phyloP scores from a whole-genome alignment of 1,140 invertebrate species.

The Sinonovacula constricta region DNA sequence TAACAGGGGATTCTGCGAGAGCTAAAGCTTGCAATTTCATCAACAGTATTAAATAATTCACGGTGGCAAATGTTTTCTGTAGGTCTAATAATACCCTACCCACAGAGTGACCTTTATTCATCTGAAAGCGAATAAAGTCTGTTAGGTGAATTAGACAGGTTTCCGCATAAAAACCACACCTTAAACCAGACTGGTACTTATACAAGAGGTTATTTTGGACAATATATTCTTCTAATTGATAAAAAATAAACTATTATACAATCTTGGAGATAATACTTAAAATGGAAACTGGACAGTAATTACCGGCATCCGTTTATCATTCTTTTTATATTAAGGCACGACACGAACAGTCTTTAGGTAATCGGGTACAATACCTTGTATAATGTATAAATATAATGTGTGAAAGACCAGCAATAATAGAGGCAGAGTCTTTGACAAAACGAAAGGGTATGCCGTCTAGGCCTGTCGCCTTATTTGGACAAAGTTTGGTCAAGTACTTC shows the following conservation, averaged over 20 bases:
- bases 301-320: no score
- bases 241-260: neutral
- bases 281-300: neutral
- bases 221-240: neutral
- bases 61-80: conserved; percentile 4
- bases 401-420: neutral
- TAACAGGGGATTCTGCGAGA: no score
- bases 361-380: neutral
- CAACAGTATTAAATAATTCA: neutral
- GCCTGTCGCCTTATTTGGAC: neutral
- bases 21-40: neutral
- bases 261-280: neutral
- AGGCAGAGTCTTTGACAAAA: neutral
- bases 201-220: neutral
- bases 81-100: conserved; percentile 10
- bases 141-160: conserved; percentile 4
- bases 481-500: neutral
- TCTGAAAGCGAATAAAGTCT: conserved; percentile 3
- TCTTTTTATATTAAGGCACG: no score
- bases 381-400: neutral
- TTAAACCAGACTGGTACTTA: conserved; percentile 14
- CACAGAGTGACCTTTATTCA: conserved; percentile 15
- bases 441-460: neutral
- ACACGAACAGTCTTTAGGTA: no score
- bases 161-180: conserved; percentile 10